phyloP scores from a whole-genome alignment of 2,113 vertebrate species.

The Nestor notabilis region DNA sequence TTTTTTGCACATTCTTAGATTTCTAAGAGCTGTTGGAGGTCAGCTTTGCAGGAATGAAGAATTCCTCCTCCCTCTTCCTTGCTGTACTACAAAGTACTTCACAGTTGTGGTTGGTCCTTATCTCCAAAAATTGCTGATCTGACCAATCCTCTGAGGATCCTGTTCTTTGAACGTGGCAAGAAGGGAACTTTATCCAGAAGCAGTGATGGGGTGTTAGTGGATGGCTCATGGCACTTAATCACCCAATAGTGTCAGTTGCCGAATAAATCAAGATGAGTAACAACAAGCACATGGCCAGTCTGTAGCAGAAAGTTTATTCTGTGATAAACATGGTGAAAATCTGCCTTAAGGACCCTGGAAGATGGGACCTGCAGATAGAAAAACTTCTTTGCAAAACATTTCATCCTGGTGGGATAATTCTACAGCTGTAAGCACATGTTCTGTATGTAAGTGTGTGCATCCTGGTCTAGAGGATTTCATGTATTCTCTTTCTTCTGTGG shows the following conservation, averaged over 20 bases:
- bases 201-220: background rate
- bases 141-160: background rate
- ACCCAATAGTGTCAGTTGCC: background rate
- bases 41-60: background rate
- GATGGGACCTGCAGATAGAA: background rate
- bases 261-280: background rate
- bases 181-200: background rate
- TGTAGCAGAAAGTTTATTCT: background rate
- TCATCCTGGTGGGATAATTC: background rate
- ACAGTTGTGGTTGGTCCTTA: rapidly evolving
- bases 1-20: background rate
- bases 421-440: background rate
- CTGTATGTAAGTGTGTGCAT: background rate
- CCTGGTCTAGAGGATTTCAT: background rate
- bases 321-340: background rate
- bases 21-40: background rate
- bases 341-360: background rate
- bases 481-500: background rate
- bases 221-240: background rate
- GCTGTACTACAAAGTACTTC: background rate
- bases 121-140: background rate
- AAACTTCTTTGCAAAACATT: background rate
- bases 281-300: rapidly evolving
- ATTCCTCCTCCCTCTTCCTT: background rate
- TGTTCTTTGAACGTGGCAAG: background rate